A percentile compares a stretch with the other conserved stretches of the same genome.
Conservation (phyloP, 2,797 vertebrate genomes). For the Chelon labrosus region DNA sequence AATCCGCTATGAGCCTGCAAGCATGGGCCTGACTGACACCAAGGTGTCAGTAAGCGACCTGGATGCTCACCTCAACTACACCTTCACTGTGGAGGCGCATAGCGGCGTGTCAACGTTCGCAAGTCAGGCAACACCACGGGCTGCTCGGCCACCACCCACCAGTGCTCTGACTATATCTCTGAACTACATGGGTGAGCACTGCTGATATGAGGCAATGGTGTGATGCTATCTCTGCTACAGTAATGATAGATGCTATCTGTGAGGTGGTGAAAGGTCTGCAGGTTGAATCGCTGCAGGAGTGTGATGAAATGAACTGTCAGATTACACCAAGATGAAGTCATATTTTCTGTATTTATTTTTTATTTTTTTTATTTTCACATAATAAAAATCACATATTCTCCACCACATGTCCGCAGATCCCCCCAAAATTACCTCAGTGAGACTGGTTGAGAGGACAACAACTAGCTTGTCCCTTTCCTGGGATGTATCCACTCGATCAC, state of each 20-base stretch:
- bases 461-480: conserved; percentile 91
- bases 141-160: conserved; percentile 67
- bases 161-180: conserved; percentile 90
- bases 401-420: conserved; percentile 85
- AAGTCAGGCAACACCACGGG: conserved; percentile 61
- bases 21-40: conserved; percentile 73
- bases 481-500: conserved; percentile 83
- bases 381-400: conserved; percentile 7
- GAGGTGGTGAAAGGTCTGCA: background rate
- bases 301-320: conserved; percentile 8
- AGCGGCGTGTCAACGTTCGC: conserved; percentile 89
- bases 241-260: conserved; percentile 55
- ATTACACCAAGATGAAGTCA: background rate
- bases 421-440: conserved; percentile 89
- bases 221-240: conserved; percentile 33
- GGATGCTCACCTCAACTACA: conserved; percentile 95
- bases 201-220: conserved; percentile 32
- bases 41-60: conserved; percentile 87
- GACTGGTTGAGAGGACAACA: conserved; percentile 85
- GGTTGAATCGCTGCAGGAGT: conserved; percentile 3
- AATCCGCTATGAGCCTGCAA: conserved; percentile 87
- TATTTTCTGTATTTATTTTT: background rate
- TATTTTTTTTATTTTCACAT: conserved; percentile 12
- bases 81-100: conserved; percentile 90
- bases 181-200: conserved; percentile 91